A percentile compares a stretch with the other conserved stretches of the same genome.
These are phyloP conservation scores for Lates calcarifer DNA, from an alignment of 2,113 vertebrate species.

Conservation along the genomic window DNA sequence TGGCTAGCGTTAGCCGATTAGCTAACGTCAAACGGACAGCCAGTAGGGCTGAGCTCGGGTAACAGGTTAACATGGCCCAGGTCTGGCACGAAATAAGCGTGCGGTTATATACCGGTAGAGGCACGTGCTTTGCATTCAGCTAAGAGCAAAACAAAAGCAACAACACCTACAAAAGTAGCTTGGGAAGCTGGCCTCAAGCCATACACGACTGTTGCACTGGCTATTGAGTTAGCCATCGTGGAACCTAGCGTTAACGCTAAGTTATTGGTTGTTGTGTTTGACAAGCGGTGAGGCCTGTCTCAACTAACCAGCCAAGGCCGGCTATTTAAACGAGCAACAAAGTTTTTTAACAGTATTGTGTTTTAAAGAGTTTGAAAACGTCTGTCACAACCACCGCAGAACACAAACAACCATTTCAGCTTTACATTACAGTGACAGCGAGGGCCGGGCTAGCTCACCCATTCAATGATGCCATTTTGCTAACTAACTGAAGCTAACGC, in stretches of 20 bases:
- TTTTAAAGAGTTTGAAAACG: rapidly evolving
- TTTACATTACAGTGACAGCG: constrained; percentile 64
- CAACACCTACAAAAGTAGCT: rapidly evolving
- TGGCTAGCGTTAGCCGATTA: constrained; percentile 47
- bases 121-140: background rate
- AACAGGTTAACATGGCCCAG: background rate
- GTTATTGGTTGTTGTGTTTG: constrained; percentile 31
- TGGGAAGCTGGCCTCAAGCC: background rate
- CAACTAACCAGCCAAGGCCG: background rate
- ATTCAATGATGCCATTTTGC: constrained; percentile 81
- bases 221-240: constrained; percentile 52
- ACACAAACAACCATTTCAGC: background rate
- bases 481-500: constrained; percentile 52
- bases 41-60: background rate
- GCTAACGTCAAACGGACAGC: constrained; percentile 34
- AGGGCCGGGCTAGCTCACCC: constrained; percentile 59
- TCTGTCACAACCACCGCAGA: background rate
- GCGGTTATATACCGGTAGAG: rapidly evolving
- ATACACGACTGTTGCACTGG: background rate
- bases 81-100: background rate
- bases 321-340: rapidly evolving
- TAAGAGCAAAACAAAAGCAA: background rate
- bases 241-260: constrained; percentile 8
- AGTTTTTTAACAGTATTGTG: rapidly evolving
- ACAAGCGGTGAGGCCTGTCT: constrained; percentile 38